These are phyloP conservation scores for Microplitis deprimator DNA, from an alignment of 2,888 invertebrate genomes.

Conservation along the genomic window DNA sequence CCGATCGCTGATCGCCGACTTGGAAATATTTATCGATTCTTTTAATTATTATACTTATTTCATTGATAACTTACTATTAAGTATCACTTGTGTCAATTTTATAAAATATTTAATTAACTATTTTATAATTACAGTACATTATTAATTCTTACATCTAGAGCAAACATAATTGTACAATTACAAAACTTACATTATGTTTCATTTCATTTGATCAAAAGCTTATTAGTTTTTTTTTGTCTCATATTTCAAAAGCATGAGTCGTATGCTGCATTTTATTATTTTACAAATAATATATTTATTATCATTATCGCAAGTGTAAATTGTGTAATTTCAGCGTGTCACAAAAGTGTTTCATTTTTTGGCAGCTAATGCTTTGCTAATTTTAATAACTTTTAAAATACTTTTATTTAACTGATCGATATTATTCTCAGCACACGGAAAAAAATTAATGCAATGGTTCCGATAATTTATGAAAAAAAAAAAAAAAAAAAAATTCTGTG, in stretches of 20 bases:
- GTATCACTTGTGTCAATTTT: conserved; percentile 19
- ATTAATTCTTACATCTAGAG: neutral
- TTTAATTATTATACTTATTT: conserved; percentile 21
- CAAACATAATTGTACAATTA: neutral
- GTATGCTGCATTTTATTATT: conserved; percentile 34
- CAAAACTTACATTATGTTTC: conserved; percentile 4
- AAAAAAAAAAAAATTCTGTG: too few relatives aligned
- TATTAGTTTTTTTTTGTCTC: neutral
- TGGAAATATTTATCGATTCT: conserved; percentile 13
- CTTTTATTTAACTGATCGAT: conserved; percentile 15
- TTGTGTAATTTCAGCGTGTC: conserved; percentile 31
- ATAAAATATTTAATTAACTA: conserved; percentile 11
- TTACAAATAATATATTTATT: conserved; percentile 25
- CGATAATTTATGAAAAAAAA: too few relatives aligned
- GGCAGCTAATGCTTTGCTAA: conserved; percentile 53
- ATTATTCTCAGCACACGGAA: neutral
- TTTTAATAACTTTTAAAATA: conserved; percentile 40
- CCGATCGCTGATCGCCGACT: conserved; percentile 16
- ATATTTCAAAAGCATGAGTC: neutral
- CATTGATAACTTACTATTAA: conserved; percentile 16
- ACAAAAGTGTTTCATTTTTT: conserved; percentile 43
- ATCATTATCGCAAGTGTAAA: conserved; percentile 15
- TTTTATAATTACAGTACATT: neutral
- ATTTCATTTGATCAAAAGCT: neutral
- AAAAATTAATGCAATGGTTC: too few relatives aligned